phyloP scores from a whole-genome alignment of 2,888 invertebrate genomes.

The Cyrtodaria siliqua region DNA sequence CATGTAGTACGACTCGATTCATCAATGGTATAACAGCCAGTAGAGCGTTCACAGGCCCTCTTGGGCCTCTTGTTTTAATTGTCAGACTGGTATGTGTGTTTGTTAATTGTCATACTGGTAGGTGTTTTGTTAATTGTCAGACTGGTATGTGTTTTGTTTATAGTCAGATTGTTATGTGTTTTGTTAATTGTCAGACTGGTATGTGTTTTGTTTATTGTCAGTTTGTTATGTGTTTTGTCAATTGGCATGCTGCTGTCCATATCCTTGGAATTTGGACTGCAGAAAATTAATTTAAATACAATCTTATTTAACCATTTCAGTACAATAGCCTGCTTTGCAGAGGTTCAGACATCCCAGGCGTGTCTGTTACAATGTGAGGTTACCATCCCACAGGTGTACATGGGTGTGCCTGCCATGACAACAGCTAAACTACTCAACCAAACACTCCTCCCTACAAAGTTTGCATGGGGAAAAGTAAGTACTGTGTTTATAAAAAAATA shows the following conservation, averaged over 20 bases:
- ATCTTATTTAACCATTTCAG: constrained; percentile 45
- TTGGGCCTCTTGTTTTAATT: no score
- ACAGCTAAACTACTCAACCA: constrained; percentile 82
- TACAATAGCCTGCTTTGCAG: constrained; percentile 75
- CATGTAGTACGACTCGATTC: no score
- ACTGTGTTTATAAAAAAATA: no score
- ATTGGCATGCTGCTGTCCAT: neutral
- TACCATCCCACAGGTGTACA: constrained; percentile 79
- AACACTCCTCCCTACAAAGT: constrained; percentile 80
- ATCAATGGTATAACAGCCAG: no score
- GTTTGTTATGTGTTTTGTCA: neutral
- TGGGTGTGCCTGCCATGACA: constrained; percentile 77
- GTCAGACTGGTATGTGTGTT: no score
- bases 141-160: no score
- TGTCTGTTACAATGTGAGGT: constrained; percentile 81
- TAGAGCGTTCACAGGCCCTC: no score
- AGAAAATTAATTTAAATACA: neutral
- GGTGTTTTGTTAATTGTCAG: neutral
- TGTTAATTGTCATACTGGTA: no score
- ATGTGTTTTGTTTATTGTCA: no score
- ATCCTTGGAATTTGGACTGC: neutral
- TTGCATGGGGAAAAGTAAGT: constrained; percentile 79
- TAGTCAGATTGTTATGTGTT: no score
- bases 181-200: neutral
- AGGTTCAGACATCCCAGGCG: constrained; percentile 83